Base-by-base conservation (phyloP, 1,140 invertebrate species). In the Teleopsis dalmanni region DNA sequence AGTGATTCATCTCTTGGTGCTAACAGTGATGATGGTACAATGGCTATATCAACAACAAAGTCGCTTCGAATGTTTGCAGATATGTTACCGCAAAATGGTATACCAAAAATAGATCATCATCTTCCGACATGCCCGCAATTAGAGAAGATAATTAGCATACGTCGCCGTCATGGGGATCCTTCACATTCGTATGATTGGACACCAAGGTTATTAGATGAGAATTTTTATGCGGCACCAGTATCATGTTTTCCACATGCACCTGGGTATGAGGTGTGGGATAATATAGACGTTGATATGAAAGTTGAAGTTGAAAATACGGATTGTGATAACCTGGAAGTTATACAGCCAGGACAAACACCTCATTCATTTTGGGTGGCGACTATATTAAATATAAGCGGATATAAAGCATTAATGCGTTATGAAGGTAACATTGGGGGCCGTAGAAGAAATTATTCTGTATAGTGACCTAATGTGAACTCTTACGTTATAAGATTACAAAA, bases 281-380 rank as follows among this genome's bases (percentile, higher is more conserved):
- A 87, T 60, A 88, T 95, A 48, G 86, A 86, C 52, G 84, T 90
- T 48, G 91, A 91, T 16, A 94, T 96, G 87, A 95, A 96, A 74
- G 87, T 95, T 0, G 93, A 96, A 75, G 90, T 95, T 2, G 87
- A 91, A 62, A 95, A 95, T 73, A 87, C 82, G 10, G 91, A 95
- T 71, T 86, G 83, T 67, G 87, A 89, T 65, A 84, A 83, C 62
- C 57, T 63, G 25, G 66, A 62, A 31, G 77, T 82, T 51, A 82
- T 83, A 18, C 84, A 87, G 51, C 65, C 65, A 3, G 82, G 76
- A 18, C 54, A 73, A 75, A 62, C 84, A 57, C 83, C 84, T 29
- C 85, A 90, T 60, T 90, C 87, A 10, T 95, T 91, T 73, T 98
- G 93, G 93, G 92, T 96, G 36, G 92, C 93, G 33, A 91, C 89